phyloP scores from a whole-genome alignment of 2,113 vertebrate genomes.

The Gambusia affinis region DNA sequence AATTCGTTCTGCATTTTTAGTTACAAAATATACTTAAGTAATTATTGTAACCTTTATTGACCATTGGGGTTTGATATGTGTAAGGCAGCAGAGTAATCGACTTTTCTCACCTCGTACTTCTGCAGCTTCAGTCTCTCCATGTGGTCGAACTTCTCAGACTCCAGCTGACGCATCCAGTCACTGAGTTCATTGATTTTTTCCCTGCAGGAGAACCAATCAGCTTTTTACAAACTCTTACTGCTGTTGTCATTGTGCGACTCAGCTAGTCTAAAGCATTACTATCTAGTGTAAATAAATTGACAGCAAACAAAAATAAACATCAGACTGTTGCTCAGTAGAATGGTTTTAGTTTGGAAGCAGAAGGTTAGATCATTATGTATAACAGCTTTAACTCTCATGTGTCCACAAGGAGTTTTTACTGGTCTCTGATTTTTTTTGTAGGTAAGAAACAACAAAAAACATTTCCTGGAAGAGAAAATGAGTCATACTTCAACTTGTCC shows the following conservation, averaged over 20 bases:
- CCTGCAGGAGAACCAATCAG: constrained; percentile 67
- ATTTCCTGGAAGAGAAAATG: background rate
- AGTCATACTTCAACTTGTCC: constrained; percentile 90
- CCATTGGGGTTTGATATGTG: background rate
- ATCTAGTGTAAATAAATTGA: background rate
- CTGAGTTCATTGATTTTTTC: constrained; percentile 95
- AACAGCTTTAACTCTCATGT: background rate
- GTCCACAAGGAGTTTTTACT: too few species aligned
- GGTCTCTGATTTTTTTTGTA: too few species aligned
- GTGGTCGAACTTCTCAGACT: constrained; percentile 94
- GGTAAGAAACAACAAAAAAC: too few species aligned
- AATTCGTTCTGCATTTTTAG: too few species aligned
- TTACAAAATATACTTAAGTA: too few species aligned
- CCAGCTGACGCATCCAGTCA: constrained; percentile 88
- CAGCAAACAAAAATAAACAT: background rate
- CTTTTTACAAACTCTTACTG: background rate
- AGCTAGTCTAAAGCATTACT: background rate
- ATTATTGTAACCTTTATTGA: background rate
- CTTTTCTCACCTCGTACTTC: constrained; percentile 92
- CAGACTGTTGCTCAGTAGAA: background rate
- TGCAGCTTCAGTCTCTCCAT: constrained; percentile 95
- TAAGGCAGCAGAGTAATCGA: background rate
- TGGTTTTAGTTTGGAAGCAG: background rate
- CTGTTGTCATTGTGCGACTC: background rate
- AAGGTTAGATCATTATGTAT: background rate